phyloP scores from a whole-genome alignment of 2,113 vertebrate species.

The Cyanoderma ruficeps region DNA sequence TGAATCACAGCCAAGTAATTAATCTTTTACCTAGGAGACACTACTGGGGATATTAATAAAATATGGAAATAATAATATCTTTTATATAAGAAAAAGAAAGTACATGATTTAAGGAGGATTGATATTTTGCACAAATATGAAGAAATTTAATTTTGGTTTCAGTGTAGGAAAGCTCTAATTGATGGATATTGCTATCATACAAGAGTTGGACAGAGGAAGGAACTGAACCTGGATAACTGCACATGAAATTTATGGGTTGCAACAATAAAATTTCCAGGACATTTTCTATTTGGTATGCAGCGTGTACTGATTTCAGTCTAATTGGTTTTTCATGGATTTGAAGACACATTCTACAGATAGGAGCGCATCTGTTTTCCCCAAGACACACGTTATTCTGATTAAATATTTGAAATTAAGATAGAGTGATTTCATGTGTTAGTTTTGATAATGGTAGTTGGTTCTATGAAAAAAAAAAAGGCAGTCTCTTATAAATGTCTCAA shows the following conservation, averaged over 20 bases:
- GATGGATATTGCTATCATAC: background rate
- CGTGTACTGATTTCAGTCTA: background rate
- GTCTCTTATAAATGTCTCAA: background rate
- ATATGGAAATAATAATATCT: slow-evolving; percentile 17
- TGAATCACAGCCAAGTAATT: slow-evolving; percentile 64
- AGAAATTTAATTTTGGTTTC: slow-evolving; percentile 23
- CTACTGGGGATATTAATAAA: slow-evolving; percentile 56
- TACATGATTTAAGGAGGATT: slow-evolving; percentile 2
- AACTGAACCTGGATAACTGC: background rate
- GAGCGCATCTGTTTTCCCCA: background rate
- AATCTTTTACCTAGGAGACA: slow-evolving; percentile 69
- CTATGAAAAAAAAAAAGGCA: background rate
- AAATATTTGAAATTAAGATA: slow-evolving; percentile 53
- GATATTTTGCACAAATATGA: slow-evolving; percentile 30
- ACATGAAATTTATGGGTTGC: background rate
- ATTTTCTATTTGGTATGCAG: background rate
- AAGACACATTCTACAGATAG: background rate
- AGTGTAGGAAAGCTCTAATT: background rate
- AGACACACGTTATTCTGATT: slow-evolving; percentile 48
- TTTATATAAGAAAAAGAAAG: slow-evolving; percentile 16
- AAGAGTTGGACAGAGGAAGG: background rate
- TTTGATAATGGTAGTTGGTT: slow-evolving; percentile 12
- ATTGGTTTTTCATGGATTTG: background rate
- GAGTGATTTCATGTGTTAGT: background rate
- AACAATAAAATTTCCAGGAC: background rate